phyloP scores from a whole-genome alignment of 2,113 vertebrate genomes.

The Halcyon senegalensis region DNA sequence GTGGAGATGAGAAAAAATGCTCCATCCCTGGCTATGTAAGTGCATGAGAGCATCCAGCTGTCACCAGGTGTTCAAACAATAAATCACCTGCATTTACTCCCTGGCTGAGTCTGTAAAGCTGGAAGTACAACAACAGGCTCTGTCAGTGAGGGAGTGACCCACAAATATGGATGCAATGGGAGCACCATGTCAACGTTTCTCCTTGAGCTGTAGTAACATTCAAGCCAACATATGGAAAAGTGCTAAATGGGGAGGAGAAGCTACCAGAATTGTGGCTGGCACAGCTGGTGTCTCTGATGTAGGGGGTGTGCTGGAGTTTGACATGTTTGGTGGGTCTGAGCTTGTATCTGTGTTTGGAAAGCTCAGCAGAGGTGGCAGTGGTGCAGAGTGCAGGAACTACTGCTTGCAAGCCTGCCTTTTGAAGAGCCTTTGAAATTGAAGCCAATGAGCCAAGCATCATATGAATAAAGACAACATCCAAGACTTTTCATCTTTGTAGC shows the following conservation, averaged over 20 bases:
- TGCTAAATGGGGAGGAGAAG: neutral
- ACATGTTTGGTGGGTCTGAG: neutral
- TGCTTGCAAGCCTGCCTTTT: neutral
- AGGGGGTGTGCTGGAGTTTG: neutral
- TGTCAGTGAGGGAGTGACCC: conserved; percentile 12
- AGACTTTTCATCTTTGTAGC: neutral
- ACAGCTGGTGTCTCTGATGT: neutral
- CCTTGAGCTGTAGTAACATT: neutral
- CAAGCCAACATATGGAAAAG: neutral
- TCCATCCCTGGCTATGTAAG: neutral
- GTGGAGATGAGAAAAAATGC: neutral
- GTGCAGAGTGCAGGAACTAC: neutral
- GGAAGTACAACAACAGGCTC: neutral
- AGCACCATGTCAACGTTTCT: neutral
- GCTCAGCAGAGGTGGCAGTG: neutral
- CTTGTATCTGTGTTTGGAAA: neutral
- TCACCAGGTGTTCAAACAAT: conserved; percentile 7
- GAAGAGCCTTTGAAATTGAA: neutral
- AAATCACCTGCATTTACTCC: conserved; percentile 42
- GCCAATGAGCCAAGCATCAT: neutral
- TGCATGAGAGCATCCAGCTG: neutral
- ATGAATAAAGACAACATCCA: neutral
- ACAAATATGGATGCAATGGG: neutral
- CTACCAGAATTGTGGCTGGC: neutral
- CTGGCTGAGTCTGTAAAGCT: neutral